These are phyloP conservation scores for Orthonevra nobilis DNA, from an alignment of 2,888 invertebrate species.

Conservation along the genomic window DNA sequence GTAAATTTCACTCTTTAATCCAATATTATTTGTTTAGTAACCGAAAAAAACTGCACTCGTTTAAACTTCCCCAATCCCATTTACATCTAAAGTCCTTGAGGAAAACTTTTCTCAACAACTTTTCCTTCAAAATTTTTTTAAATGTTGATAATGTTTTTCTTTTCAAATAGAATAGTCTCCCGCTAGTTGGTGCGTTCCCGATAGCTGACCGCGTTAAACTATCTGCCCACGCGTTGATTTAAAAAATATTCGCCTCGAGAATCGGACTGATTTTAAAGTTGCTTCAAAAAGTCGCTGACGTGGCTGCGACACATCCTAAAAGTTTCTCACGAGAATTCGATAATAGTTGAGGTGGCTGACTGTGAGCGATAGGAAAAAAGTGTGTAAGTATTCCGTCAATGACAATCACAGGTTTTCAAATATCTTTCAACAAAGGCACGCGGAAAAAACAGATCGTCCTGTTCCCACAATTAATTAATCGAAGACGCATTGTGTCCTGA, in stretches of 20 bases:
- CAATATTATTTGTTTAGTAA: no score
- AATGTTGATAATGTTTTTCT: neutral
- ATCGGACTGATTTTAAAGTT: slow-evolving; percentile 11
- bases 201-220: slow-evolving; percentile 46
- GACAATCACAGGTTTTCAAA: slow-evolving; percentile 27
- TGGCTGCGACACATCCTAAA: slow-evolving; percentile 62
- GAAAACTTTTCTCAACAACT: neutral
- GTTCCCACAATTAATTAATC: slow-evolving; percentile 65
- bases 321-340: slow-evolving; percentile 63
- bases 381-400: slow-evolving; percentile 18
- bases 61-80: no score
- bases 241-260: neutral
- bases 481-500: slow-evolving; percentile 37
- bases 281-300: slow-evolving; percentile 37
- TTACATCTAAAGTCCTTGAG: no score
- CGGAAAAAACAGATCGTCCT: slow-evolving; percentile 37
- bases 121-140: neutral
- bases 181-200: slow-evolving; percentile 24
- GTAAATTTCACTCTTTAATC: no score
- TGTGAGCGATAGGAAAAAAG: neutral
- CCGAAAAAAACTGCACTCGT: no score
- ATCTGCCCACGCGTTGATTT: slow-evolving; percentile 40
- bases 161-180: neutral
- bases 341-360: slow-evolving; percentile 4
- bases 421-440: slow-evolving; percentile 41